Evolutionary conservation across 2,797 vertebrate genomes (phyloP), one percentile per base, ranked within the genome.

Genomic region (Hydrolagus colliei): DNA sequence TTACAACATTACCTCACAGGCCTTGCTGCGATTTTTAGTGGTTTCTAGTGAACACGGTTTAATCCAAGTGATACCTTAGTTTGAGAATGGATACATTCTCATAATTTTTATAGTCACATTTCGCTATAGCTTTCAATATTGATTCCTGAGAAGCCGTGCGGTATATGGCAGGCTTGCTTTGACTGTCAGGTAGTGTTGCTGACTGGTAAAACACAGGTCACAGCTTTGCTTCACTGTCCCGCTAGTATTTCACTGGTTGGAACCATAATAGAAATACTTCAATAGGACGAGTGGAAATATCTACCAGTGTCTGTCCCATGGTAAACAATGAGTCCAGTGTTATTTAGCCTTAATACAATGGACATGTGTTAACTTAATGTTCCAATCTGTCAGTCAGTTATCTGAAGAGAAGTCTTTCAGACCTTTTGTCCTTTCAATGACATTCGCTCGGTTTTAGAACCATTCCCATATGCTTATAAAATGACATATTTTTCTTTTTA

Each of bases 351-450:
- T 35, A 41, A 35, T 68, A 82, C 27, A 82, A 82, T 9, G 67
- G 63, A 41, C 63, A 12, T 82, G 78, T 67, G 79, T 68, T 41
- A 68, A 18, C 14, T 68, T 82, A 68, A 68, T 41, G 14, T 68
- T 68, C 79, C 68, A 16, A 80, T 32, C 78, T 65, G 63, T 80
- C 78, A 65, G 62, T 80, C 62, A 67, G 14, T 74, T 27, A 41
- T 41, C 27, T 16, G 73, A 74, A 74, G 78, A 65, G 63, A 82
- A 84, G 65, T 71, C 79, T 84, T 14, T 35, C 32, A 84, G 65
- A 52, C 16, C 32, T 68, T 67, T 65, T 71, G 16, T 71, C 16
- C 10, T 11, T 71, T 18, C 12, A 6, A 20, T 71, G 65, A 52
- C 5, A 35, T 84, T 71, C 32, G 52, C 9, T 84, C 68, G 20